Percentiles rank a stretch among this genome's conserved stretches.
phyloP scores from a whole-genome alignment of 2,113 vertebrate genomes.

The Pseudopodoces humilis region DNA sequence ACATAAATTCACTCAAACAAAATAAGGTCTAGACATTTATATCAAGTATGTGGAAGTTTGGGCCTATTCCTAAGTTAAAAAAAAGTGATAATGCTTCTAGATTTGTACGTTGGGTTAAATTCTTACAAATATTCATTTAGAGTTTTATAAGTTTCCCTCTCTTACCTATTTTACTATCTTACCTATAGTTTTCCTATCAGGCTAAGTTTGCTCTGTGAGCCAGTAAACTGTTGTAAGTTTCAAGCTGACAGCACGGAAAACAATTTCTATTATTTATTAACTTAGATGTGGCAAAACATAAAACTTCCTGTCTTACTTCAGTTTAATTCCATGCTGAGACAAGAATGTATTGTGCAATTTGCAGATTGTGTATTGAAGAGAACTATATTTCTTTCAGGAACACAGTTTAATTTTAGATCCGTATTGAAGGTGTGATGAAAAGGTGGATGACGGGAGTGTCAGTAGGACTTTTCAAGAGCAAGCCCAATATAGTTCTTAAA shows the following conservation, averaged over 20 bases:
- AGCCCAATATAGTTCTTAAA: background rate
- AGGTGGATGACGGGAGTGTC: background rate
- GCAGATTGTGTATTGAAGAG: conserved; percentile 7
- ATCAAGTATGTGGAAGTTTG: background rate
- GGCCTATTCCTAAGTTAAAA: background rate
- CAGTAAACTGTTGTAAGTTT: background rate
- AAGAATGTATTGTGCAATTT: conserved; percentile 28
- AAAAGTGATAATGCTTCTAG: background rate
- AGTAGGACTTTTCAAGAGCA: conserved; percentile 9
- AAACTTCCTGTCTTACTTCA: background rate
- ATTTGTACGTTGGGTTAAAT: background rate
- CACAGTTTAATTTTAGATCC: conserved; percentile 35
- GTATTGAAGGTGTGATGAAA: background rate
- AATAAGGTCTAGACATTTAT: conserved; percentile 30
- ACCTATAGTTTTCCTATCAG: background rate
- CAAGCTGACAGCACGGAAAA: background rate
- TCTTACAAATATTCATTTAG: background rate
- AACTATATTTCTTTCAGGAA: conserved; percentile 32
- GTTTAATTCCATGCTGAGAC: background rate
- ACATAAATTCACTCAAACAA: conserved; percentile 1
- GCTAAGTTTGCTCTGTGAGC: background rate
- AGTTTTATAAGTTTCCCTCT: background rate
- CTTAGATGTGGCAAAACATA: background rate
- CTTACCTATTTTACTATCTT: background rate
- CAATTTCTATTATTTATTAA: conserved; percentile 8